Conservation (phyloP, 2,888 invertebrate species). For the Harpalus rubripes region DNA sequence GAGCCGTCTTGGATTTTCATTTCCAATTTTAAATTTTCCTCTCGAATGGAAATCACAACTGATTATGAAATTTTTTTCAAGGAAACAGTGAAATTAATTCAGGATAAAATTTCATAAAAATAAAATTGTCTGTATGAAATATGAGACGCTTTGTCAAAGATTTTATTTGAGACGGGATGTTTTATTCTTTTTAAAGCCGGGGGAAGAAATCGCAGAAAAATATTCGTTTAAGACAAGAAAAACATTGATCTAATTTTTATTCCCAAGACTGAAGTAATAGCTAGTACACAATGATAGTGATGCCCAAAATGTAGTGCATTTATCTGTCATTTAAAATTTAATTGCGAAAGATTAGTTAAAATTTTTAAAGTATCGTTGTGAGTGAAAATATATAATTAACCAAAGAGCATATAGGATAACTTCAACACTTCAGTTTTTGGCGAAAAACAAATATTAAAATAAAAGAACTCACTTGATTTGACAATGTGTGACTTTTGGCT, state of each 20-base stretch:
- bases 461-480: no score
- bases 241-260: background rate
- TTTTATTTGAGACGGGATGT: background rate
- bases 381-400: no score
- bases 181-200: background rate
- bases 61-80: slow-evolving; percentile 37
- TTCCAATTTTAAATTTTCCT: slow-evolving; percentile 29
- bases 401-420: no score
- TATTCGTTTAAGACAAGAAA: background rate
- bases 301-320: no score
- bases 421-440: no score
- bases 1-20: background rate
- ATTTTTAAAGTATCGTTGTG: no score
- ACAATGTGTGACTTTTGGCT: no score
- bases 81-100: slow-evolving; percentile 29
- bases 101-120: slow-evolving; percentile 21
- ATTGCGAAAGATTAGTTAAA: no score
- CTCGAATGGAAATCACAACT: slow-evolving; percentile 6
- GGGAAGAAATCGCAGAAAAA: background rate
- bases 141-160: background rate
- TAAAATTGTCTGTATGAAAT: background rate
- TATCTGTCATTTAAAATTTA: no score
- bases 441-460: no score
- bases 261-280: background rate
- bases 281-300: no score